These are phyloP conservation scores for Empidonax traillii DNA, from an alignment of 2,113 vertebrate genomes.

Conservation along the genomic window DNA sequence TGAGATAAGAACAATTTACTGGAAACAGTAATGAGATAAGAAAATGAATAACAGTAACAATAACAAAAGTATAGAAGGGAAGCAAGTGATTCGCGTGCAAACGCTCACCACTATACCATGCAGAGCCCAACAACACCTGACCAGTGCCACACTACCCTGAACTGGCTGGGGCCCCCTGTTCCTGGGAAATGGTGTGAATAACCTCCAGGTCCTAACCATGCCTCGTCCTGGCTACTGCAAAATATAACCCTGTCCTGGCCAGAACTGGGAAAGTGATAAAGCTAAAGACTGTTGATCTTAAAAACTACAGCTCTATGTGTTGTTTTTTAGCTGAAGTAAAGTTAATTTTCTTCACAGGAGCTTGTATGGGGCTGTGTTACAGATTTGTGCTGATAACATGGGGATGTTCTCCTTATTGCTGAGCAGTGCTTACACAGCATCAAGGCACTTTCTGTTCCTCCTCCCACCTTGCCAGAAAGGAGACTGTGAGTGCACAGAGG, in stretches of 20 bases:
- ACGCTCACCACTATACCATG: neutral
- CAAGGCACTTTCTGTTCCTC: neutral
- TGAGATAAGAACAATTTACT: neutral
- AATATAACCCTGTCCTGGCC: neutral
- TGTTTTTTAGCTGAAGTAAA: neutral
- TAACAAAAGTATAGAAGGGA: neutral
- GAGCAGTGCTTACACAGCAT: neutral
- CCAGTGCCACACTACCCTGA: neutral
- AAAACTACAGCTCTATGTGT: neutral
- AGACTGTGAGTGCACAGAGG: neutral
- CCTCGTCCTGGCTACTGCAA: neutral
- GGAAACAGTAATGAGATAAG: neutral
- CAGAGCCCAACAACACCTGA: neutral
- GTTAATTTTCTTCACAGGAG: neutral
- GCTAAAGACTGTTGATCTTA: neutral
- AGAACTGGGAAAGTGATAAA: neutral
- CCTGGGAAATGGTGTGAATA: neutral
- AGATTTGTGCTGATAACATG: neutral
- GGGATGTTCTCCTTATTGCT: neutral
- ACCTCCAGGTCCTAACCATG: neutral
- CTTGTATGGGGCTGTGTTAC: neutral
- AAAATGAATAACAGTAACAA: neutral
- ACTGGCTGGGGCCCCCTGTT: neutral
- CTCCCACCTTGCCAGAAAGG: neutral
- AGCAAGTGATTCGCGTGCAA: neutral